Evolutionary conservation across 2,113 vertebrate genomes (phyloP), one percentile per base, ranked within the genome.

Genomic region (Apteryx owenii): DNA sequence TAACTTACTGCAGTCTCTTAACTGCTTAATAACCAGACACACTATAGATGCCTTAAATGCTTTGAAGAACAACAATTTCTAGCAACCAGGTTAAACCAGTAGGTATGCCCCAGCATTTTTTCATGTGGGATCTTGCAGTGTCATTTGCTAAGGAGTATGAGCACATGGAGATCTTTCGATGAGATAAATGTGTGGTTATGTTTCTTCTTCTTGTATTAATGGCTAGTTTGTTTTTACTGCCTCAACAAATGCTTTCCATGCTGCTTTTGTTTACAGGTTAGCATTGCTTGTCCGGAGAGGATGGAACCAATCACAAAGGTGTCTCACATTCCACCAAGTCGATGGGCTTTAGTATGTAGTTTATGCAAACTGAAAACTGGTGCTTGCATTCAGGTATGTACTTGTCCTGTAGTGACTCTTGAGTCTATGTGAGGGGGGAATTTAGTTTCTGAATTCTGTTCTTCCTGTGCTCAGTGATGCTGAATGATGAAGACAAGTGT

Each of bases 231-330:
- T 64, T 89, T 93, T 86, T 71, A 33, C 50, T 81, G 23, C 51
- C 22, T 91, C 90, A 33, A 50, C 79, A 65, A 94, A 38, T 72
- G 50, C 54, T 46, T 86, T 68, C 9, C 13, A 5, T 23, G 10
- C 40, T 94, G 25, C 13, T 69, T 91, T 97, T 97, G 50, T 90
- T 93, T 97, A 2, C 89, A 99, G 99, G 99, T 99, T 81, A 99
- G 99, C 97, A 99, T 99, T 64, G 99, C 99, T 48, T 99, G 99
- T 95, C 99, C 99, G 13, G 99, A 99, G 97, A 99, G 99, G 93
- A 99, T 99, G 99, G 99, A 99, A 94, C 99, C 99, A 60, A 99
- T 99, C 97, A 99, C 99, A 54, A 99, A 99, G 97, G 98, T 99
- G 62, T 99, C 99, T 87, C 99, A 99, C 96, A 99, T 99, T 96